Percentiles rank a stretch among this genome's conserved stretches.
Evolutionary conservation across 64 coral and sea anemone genomes (phyloP).

Genomic region (Acropora yongei): DNA sequence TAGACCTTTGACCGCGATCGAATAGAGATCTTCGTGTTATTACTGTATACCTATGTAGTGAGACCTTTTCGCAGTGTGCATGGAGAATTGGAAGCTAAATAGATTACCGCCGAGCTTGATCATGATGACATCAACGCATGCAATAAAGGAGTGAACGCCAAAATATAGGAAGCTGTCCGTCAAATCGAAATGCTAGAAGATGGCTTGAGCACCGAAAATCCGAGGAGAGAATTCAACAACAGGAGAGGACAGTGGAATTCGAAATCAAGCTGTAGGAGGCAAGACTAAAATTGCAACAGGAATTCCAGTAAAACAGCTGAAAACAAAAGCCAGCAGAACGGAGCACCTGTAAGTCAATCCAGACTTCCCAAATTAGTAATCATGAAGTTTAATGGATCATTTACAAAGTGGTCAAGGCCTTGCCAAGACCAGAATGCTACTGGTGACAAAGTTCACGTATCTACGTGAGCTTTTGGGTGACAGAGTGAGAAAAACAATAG

Average conservation of each 20-base stretch:
- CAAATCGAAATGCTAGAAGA: no score
- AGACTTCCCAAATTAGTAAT: conserved; percentile 21
- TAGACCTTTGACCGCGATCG: no score
- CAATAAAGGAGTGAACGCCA: no score
- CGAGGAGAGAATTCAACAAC: conserved; percentile 1
- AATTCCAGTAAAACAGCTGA: conserved; percentile 15
- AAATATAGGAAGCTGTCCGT: no score
- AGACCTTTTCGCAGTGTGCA: no score
- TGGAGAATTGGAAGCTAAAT: no score
- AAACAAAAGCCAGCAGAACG: background rate
- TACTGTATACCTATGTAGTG: no score
- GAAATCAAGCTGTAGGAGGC: conserved; percentile 62
- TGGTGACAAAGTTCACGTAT: background rate
- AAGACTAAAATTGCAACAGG: conserved; percentile 50
- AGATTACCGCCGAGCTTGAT: no score
- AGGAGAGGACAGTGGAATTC: conserved; percentile 54
- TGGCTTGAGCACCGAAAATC: no score
- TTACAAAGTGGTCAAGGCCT: background rate
- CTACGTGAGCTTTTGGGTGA: background rate
- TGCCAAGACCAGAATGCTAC: background rate
- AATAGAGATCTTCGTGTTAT: no score
- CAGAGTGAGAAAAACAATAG: background rate
- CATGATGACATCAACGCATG: no score
- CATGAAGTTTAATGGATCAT: background rate
- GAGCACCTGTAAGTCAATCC: conserved; percentile 9